Base-by-base conservation (phyloP, 2,797 vertebrate genomes). In the Columba guinea region DNA sequence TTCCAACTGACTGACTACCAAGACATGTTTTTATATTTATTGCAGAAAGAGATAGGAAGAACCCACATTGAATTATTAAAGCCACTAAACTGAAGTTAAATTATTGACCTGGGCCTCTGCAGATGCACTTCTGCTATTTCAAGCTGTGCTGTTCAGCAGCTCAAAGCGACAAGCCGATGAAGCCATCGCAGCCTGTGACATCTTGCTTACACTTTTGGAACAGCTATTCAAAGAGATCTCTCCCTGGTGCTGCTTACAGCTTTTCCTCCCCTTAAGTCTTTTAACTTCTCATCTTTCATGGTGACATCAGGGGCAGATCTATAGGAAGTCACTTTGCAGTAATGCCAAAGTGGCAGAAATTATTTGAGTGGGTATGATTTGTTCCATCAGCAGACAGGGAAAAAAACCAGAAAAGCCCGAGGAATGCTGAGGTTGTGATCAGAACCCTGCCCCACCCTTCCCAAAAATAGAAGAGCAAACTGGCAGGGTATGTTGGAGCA, bases 81-180 rank as follows among this genome's bases (percentile, higher is more conserved):
- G 77, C 79, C 59, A 69, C 59, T 86, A 78, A 85, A 94, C 46
- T 41, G 46, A 79, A 91, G 56, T 34, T 51, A 80, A 84, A 55
- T 81, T 90, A 90, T 51, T 82, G 77, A 93, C 69, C 83, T 35
- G 55, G 62, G 73, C 81, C 71, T 95, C 89, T 92, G 85, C 60
- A 94, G 65, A 89, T 27, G 52, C 83, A 93, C 75, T 81, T 26
- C 17, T 92, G 23, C 56, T 96, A 93, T 87, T 96, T 88, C 78
- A 92, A 64, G 86, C 48, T 70, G 81, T 79, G 83, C 79, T 76
- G 55, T 60, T 91, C 70, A 67, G 87, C 69, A 84, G 11, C 70
- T 85, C 32, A 32, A 35, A 65, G 56, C 11, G 11, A 81, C 49
- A 73, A 93, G 81, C 59, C 1, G 26, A 60, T 17, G 58, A 68